phyloP scores from a whole-genome alignment of 30 jellyfish, hydroid and myxozoan genomes.

The Phacellophora camtschatica region DNA sequence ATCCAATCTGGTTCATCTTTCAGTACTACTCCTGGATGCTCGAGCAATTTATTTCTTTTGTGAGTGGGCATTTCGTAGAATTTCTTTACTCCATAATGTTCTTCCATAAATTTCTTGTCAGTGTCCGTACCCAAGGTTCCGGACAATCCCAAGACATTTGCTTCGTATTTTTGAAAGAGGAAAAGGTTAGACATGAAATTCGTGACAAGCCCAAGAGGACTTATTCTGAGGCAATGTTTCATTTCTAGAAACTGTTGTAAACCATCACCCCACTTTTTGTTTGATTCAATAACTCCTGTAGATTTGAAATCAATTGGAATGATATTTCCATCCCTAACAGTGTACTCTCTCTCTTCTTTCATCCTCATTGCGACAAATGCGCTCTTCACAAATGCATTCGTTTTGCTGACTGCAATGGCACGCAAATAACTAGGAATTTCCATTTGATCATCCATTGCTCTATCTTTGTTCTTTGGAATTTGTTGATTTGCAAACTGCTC shows the following conservation, averaged over 20 bases:
- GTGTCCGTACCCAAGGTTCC: constrained; percentile 15
- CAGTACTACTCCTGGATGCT: neutral
- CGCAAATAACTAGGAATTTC: too few relatives aligned
- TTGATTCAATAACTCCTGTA: neutral
- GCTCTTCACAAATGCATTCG: too few relatives aligned
- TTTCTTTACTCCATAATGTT: neutral
- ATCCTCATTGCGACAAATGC: too few relatives aligned
- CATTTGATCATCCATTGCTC: too few relatives aligned
- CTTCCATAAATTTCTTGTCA: neutral
- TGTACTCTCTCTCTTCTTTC: too few relatives aligned
- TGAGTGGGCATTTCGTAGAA: neutral
- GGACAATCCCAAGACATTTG: neutral
- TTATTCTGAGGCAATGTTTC: neutral
- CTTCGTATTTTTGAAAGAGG: constrained; percentile 1
- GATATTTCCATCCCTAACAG: too few relatives aligned
- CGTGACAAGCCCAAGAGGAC: neutral
- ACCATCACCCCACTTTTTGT: constrained; percentile 11
- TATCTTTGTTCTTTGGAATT: too few relatives aligned
- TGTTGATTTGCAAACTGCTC: too few relatives aligned
- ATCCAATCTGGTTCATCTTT: neutral
- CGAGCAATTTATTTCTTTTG: neutral
- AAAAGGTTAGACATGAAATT: neutral
- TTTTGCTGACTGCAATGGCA: too few relatives aligned
- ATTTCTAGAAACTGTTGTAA: constrained; percentile 17
- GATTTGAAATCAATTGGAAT: too few relatives aligned